Percentiles rank a stretch among this genome's conserved stretches.
These are phyloP conservation scores for Cladorhizidae sp. DNA, from an alignment of 37 sponge, comb jelly and placozoan species.

Conservation along the genomic window DNA sequence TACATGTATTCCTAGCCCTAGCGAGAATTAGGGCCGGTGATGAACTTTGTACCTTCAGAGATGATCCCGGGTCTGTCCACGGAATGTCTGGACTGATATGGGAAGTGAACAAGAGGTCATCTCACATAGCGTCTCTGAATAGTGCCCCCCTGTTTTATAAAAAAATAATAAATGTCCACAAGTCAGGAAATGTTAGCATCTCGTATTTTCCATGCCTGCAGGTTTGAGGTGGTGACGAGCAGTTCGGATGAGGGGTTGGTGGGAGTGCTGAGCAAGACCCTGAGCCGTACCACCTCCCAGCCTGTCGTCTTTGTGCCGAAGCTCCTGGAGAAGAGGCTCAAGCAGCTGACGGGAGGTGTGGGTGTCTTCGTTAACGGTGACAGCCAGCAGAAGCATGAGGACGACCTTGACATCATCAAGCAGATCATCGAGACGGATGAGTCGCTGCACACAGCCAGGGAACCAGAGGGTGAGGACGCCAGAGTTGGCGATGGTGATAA, in stretches of 20 bases:
- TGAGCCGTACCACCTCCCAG: slow-evolving; percentile 45
- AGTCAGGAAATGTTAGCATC: too few species aligned
- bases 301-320: slow-evolving; percentile 42
- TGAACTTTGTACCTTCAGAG: too few species aligned
- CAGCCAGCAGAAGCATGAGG: slow-evolving; percentile 20
- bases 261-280: background rate
- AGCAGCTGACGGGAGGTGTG: slow-evolving; percentile 4
- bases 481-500: background rate
- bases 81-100: too few species aligned
- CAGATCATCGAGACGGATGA: slow-evolving; percentile 53
- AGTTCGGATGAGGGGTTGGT: too few species aligned
- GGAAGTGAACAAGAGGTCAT: too few species aligned
- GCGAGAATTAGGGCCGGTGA: too few species aligned
- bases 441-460: slow-evolving; percentile 2
- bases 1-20: too few species aligned
- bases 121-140: too few species aligned
- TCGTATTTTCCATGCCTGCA: background rate
- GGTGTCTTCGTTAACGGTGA: background rate
- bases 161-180: too few species aligned
- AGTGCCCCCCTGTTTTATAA: too few species aligned
- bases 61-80: too few species aligned
- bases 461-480: background rate
- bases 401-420: slow-evolving; percentile 67
- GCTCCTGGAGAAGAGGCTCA: slow-evolving; percentile 6
- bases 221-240: background rate